phyloP scores from a whole-genome alignment of 2,797 vertebrate genomes.

The Acrossocheilus fasciatus region DNA sequence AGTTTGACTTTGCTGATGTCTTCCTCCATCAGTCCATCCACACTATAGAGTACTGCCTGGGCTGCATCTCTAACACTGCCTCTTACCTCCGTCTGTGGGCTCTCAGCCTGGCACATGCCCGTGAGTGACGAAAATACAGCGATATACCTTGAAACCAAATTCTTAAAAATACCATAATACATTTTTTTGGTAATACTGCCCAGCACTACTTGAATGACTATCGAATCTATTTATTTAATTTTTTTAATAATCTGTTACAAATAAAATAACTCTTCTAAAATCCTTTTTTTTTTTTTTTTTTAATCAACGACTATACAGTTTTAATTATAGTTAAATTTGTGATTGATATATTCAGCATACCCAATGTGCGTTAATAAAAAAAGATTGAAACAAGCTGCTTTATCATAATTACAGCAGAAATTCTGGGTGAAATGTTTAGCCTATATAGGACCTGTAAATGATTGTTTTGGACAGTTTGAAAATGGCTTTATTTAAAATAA shows the following conservation, averaged over 20 bases:
- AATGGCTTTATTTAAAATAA: neutral
- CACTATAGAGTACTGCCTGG: slow-evolving; percentile 95
- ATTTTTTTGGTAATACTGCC: neutral
- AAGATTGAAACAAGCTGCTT: neutral
- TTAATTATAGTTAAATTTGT: neutral
- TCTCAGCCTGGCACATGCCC: slow-evolving; percentile 95
- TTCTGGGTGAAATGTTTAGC: neutral
- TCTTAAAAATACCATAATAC: neutral
- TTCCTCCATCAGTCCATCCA: slow-evolving; percentile 94
- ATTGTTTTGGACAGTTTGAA: neutral
- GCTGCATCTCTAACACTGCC: slow-evolving; percentile 96
- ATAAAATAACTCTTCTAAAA: no score
- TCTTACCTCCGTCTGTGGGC: slow-evolving; percentile 98
- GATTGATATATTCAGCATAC: neutral
- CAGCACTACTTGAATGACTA: neutral
- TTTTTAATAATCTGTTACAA: no score
- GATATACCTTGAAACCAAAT: neutral
- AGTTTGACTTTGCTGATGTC: slow-evolving; percentile 90
- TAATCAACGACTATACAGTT: neutral
- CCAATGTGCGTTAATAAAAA: neutral
- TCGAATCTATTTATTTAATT: neutral
- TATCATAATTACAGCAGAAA: neutral
- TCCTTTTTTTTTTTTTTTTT: neutral
- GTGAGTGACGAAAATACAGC: slow-evolving; percentile 79
- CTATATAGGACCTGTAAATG: neutral